Percentiles rank a stretch among this genome's conserved stretches.
phyloP scores from a whole-genome alignment of 2,888 invertebrate species.

The Lithodes maja region DNA sequence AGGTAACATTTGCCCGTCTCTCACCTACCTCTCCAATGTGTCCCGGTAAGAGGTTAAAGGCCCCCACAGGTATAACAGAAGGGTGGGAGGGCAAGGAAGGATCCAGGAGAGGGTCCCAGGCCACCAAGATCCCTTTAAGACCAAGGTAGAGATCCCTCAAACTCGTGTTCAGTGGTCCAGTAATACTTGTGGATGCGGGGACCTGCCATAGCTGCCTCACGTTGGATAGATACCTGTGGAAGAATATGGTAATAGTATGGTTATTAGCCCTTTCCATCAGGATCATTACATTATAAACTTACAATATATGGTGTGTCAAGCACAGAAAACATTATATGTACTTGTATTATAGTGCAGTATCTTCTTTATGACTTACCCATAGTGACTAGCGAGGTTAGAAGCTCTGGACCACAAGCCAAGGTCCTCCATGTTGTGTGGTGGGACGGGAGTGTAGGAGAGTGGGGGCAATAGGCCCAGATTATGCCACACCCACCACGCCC shows the following conservation, averaged over 20 bases:
- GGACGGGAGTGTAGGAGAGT: constrained; percentile 47
- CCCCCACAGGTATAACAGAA: constrained; percentile 43
- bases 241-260: too few species aligned
- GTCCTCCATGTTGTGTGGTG: constrained; percentile 34
- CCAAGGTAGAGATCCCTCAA: constrained; percentile 33
- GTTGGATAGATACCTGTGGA: constrained; percentile 46
- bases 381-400: constrained; percentile 46
- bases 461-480: constrained; percentile 49
- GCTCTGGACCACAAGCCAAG: constrained; percentile 42
- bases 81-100: constrained; percentile 28
- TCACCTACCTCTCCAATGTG: constrained; percentile 41
- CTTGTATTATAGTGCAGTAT: too few species aligned
- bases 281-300: too few species aligned
- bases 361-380: constrained; percentile 8
- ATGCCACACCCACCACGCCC: constrained; percentile 66
- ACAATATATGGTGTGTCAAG: too few species aligned
- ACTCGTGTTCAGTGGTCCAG: constrained; percentile 15
- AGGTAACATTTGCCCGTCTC: not conserved
- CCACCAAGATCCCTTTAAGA: constrained; percentile 37
- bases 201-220: constrained; percentile 57
- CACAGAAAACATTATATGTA: too few species aligned
- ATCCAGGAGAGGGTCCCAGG: constrained; percentile 61
- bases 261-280: too few species aligned
- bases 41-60: constrained; percentile 33
- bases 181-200: constrained; percentile 24